These are phyloP conservation scores for Habropoda laboriosa DNA, from an alignment of 1,140 invertebrate genomes.

Conservation along the genomic window DNA sequence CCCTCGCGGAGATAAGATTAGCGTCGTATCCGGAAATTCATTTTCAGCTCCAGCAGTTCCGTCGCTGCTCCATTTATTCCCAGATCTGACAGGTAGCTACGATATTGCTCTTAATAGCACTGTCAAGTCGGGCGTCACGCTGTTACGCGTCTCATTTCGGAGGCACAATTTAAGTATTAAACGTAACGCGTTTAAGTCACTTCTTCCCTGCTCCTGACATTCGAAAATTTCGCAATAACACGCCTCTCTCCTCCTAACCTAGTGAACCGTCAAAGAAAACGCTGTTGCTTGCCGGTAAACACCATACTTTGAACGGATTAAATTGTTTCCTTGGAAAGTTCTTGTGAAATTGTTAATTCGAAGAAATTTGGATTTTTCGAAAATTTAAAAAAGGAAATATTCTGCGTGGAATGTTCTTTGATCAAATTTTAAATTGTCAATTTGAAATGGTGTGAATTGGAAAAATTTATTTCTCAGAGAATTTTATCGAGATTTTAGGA, in stretches of 20 bases:
- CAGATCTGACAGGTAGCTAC: slow-evolving; percentile 43
- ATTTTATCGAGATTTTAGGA: too few species aligned
- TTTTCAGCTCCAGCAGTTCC: slow-evolving; percentile 48
- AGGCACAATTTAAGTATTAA: slow-evolving; percentile 43
- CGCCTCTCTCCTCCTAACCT: too few species aligned
- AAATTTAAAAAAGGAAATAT: too few species aligned
- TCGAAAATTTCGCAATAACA: background rate
- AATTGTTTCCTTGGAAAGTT: background rate
- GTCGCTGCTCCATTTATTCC: slow-evolving; percentile 48
- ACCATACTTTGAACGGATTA: background rate
- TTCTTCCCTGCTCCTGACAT: background rate
- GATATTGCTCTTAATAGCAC: slow-evolving; percentile 52
- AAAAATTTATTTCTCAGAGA: too few species aligned
- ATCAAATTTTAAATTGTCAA: too few species aligned
- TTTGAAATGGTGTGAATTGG: too few species aligned
- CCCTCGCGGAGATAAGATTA: slow-evolving; percentile 41
- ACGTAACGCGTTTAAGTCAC: slow-evolving; percentile 22
- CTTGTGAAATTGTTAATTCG: background rate
- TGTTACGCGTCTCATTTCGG: slow-evolving; percentile 46
- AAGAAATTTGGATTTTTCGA: background rate
- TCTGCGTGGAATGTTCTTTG: too few species aligned
- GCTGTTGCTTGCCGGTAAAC: background rate
- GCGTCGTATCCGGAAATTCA: slow-evolving; percentile 49
- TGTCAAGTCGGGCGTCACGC: slow-evolving; percentile 42
- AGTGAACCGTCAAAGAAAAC: background rate